Base-by-base conservation (phyloP, 2,113 vertebrate genomes). In the Dasyprocta punctata region DNA sequence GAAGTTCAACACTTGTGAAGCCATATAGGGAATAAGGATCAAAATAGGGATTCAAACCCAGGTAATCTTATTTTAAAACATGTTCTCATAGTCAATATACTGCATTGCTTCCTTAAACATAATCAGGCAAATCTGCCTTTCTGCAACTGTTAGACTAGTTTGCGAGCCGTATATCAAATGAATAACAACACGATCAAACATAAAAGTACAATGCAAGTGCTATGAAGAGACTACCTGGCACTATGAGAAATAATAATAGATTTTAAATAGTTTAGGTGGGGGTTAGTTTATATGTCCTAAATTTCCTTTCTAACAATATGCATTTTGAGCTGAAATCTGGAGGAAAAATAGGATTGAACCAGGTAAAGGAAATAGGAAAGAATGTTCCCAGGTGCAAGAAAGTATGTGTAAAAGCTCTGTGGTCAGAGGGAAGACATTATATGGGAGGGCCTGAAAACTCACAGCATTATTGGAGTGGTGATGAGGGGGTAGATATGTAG, bases 341-440 rank as follows among this genome's bases (percentile, higher is more conserved):
- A 67, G 84, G 69, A 84, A 69, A 63, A 44, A 17, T 30, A 9
- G 26, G 44, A 47, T 16, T 41, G 44, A 56, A 16, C 3, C 1
- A 11, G 9, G 36, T 60, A 38, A 67, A 38, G 26, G 20, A 33
- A 36, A 16, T 20, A 52, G 8, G 60, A 33, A 60, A 83, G 61
- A 60, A 19, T 10, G 36, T 7, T 47, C 13, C 10, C 20, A 41
- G 2, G 38, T 60, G 36, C 14, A 69, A 60, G 38, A 80, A 41
- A n/a, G 26, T n/a, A 13, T 63, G 33, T 63, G 63, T 49, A 9
- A 36, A 67, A 71, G 20, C 56, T 47, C 41, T 60, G 73, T 80
- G 38, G 19, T 54, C 5, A 2, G 67, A 28, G 73, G 58, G 7
- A 28, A 1, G 20, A 1, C 28, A 77, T 30, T 0, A 0, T 3